phyloP scores from a whole-genome alignment of 1,140 invertebrate genomes.

The Philaenus spumarius region DNA sequence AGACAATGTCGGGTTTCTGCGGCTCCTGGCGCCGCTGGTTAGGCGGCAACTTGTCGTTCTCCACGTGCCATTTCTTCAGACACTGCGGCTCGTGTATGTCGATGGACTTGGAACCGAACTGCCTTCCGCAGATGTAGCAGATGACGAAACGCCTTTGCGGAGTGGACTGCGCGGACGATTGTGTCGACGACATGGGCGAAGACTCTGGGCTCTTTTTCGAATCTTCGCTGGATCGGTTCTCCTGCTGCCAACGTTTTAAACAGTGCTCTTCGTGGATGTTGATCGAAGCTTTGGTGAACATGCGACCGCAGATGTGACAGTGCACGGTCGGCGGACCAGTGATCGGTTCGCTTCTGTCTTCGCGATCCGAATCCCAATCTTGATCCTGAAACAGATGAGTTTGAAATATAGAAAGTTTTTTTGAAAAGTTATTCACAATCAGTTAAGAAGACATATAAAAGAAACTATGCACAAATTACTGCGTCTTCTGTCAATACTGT shows the following conservation, averaged over 20 bases:
- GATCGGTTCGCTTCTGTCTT: not conserved
- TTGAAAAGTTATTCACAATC: too few species aligned
- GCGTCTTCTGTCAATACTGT: too few species aligned
- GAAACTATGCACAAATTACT: too few species aligned
- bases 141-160: conserved; percentile 33
- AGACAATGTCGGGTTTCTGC: conserved; percentile 52
- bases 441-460: too few species aligned
- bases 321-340: not conserved
- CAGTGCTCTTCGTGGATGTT: conserved; percentile 72
- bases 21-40: conserved; percentile 51
- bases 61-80: conserved; percentile 62
- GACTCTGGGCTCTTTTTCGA: conserved; percentile 38
- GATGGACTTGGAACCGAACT: conserved; percentile 65
- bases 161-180: not conserved
- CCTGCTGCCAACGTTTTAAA: conserved; percentile 55
- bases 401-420: too few species aligned
- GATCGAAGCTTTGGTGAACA: conserved; percentile 63
- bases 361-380: not conserved
- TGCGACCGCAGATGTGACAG: conserved; percentile 54
- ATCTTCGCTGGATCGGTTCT: conserved; percentile 44
- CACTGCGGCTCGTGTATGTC: conserved; percentile 72
- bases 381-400: too few species aligned
- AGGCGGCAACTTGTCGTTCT: conserved; percentile 57
- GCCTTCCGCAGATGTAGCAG: conserved; percentile 68
- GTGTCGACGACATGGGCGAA: not conserved